Base-by-base conservation (phyloP, 2,113 vertebrate genomes). In the Tragelaphus imberbis region DNA sequence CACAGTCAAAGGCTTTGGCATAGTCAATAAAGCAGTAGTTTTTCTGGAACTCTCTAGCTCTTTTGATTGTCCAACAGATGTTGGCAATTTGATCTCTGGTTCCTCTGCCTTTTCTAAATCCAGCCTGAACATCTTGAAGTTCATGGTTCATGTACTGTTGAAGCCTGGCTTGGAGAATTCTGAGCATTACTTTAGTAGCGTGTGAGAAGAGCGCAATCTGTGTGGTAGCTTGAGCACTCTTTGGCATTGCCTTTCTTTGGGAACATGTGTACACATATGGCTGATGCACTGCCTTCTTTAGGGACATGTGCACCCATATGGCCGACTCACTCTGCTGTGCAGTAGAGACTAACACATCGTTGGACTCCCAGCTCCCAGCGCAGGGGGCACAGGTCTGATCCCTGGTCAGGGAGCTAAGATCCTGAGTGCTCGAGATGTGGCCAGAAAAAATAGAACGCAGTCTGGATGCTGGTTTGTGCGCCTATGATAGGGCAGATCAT, bases 231-330 rank as follows among this genome's bases (percentile, higher is more conserved):
- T 40, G 68, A 23, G n/a, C 10, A 6, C 4, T 12, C 21, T 21
- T 23, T 40, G n/a, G 68, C 21, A 0, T 2, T 3, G 68, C 68
- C 36, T 13, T 75, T 40, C 58, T 40, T 6, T 12, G 10, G n/a
- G 19, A 13, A 3, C 6, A 2, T 3, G 4, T n/a, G 33, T 10
- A 9, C 2, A 10, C 63, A 0, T 4, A 0, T 23, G 68, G 68
- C 68, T 5, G 68, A 25, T 1, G 68, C 21, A 0, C 2, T 3
- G 68, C 68, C 36, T 25, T 75, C 58, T 40, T 6, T 6, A 11
- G n/a, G 19, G 6, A 3, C 6, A 3, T 6, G 4, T n/a, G 33
- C 2, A 9, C 2, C 5, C 63, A 0, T 4, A 2, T 6, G 68
- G 68, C 68, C 2, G 68, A 25, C 1, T 40, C 68, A 2, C 19